Percentiles rank a stretch among this genome's conserved stretches.
These are phyloP conservation scores for Empis livida DNA, from an alignment of 2,888 invertebrate genomes.

Conservation along the genomic window DNA sequence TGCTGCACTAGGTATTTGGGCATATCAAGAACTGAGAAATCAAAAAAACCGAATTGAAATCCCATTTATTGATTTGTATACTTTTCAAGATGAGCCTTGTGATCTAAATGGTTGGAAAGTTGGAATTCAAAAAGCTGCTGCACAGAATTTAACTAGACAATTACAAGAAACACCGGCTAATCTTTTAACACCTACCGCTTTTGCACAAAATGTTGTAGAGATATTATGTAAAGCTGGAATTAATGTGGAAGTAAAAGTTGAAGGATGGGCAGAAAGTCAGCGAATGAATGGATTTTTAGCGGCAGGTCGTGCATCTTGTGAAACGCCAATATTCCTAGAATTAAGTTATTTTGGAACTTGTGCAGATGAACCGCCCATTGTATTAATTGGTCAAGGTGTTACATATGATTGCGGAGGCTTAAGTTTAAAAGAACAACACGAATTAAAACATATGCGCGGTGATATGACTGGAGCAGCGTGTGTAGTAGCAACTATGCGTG, in stretches of 20 bases:
- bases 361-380: conserved; percentile 49
- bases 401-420: conserved; percentile 63
- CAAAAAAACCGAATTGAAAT: conserved; percentile 20
- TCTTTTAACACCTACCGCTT: conserved; percentile 61
- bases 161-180: conserved; percentile 74
- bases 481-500: conserved; percentile 54
- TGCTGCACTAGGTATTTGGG: conserved; percentile 51
- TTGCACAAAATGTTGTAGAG: conserved; percentile 50
- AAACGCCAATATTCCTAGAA: conserved; percentile 68
- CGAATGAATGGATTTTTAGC: conserved; percentile 71
- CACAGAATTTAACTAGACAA: conserved; percentile 65
- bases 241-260: conserved; percentile 29
- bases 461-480: conserved; percentile 79
- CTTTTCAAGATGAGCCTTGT: conserved; percentile 49
- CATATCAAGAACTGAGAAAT: conserved; percentile 44
- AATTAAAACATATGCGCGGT: conserved; percentile 58
- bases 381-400: conserved; percentile 56
- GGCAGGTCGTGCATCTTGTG: conserved; percentile 61
- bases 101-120: conserved; percentile 58
- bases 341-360: conserved; percentile 55
- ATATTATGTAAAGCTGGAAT: conserved; percentile 27
- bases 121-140: conserved; percentile 58
- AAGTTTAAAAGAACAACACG: conserved; percentile 43
- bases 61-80: conserved; percentile 35
- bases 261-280: conserved; percentile 61